phyloP scores from a whole-genome alignment of 2,113 vertebrate genomes.

The Ariopsis seemanni region DNA sequence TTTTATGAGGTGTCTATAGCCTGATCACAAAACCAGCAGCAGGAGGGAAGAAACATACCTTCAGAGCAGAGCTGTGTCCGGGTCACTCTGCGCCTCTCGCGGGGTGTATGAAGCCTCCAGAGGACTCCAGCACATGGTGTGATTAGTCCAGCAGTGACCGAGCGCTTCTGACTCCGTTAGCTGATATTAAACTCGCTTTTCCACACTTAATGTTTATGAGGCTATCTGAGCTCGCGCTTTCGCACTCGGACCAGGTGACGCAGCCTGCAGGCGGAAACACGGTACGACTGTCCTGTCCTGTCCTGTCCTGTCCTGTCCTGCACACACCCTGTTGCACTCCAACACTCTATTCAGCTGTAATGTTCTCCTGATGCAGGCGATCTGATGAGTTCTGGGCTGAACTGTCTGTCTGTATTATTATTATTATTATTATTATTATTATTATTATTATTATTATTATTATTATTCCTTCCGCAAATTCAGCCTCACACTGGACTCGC shows the following conservation, averaged over 20 bases:
- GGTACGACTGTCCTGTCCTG: constrained; percentile 63
- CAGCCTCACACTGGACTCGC: background rate
- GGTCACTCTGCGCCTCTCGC: background rate
- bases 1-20: background rate
- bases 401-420: background rate
- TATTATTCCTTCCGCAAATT: background rate
- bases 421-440: background rate
- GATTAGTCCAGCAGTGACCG: constrained; percentile 68
- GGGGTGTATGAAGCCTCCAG: constrained; percentile 41
- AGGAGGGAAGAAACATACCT: background rate
- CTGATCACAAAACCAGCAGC: background rate
- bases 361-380: background rate
- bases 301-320: background rate
- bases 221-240: background rate
- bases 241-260: constrained; percentile 8
- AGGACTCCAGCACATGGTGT: constrained; percentile 65
- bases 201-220: constrained; percentile 67
- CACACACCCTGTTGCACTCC: constrained; percentile 47
- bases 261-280: constrained; percentile 72
- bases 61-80: background rate
- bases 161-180: constrained; percentile 52
- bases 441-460: background rate
- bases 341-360: constrained; percentile 31
- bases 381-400: background rate
- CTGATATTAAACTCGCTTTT: constrained; percentile 35